phyloP scores from a whole-genome alignment of 2,113 vertebrate genomes.

The Nerophis ophidion region DNA sequence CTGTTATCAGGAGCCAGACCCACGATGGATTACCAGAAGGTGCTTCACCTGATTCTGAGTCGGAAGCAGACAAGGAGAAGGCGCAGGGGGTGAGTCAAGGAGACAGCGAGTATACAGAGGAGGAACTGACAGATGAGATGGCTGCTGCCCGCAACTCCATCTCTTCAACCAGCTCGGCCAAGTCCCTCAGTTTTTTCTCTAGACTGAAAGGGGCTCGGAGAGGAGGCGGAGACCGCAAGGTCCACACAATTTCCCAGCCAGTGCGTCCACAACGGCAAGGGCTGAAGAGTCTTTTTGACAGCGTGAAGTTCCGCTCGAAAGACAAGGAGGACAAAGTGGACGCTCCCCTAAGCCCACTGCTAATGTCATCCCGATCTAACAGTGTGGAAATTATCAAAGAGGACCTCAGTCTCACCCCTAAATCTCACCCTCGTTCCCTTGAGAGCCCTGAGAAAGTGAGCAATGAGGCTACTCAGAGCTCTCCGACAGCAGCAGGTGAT shows the following conservation, averaged over 20 bases:
- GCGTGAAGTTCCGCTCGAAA: conserved; percentile 77
- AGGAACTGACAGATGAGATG: conserved; percentile 53
- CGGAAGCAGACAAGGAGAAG: conserved; percentile 53
- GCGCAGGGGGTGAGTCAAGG: conserved; percentile 65
- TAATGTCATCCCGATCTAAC: conserved; percentile 76
- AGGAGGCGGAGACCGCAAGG: conserved; percentile 62
- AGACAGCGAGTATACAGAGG: conserved; percentile 66
- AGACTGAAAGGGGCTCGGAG: conserved; percentile 76
- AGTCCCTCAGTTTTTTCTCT: conserved; percentile 87
- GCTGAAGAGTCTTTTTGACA: conserved; percentile 81
- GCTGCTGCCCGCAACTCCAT: conserved; percentile 72
- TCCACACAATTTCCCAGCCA: conserved; percentile 74
- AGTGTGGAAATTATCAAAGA: conserved; percentile 89
- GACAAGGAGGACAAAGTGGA: conserved; percentile 77
- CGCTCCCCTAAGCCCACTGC: conserved; percentile 73
- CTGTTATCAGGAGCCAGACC: conserved; percentile 79
- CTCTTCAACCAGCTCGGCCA: conserved; percentile 73
- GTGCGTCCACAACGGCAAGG: conserved; percentile 79
- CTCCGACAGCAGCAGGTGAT: conserved; percentile 56
- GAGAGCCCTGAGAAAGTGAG: conserved; percentile 48
- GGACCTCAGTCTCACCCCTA: conserved; percentile 65
- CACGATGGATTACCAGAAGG: conserved; percentile 80
- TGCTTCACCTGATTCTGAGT: conserved; percentile 50
- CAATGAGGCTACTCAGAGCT: conserved; percentile 39
- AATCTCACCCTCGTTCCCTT: conserved; percentile 44